phyloP scores from a whole-genome alignment of 2,888 invertebrate species.

The Mechanitis mazaeus region DNA sequence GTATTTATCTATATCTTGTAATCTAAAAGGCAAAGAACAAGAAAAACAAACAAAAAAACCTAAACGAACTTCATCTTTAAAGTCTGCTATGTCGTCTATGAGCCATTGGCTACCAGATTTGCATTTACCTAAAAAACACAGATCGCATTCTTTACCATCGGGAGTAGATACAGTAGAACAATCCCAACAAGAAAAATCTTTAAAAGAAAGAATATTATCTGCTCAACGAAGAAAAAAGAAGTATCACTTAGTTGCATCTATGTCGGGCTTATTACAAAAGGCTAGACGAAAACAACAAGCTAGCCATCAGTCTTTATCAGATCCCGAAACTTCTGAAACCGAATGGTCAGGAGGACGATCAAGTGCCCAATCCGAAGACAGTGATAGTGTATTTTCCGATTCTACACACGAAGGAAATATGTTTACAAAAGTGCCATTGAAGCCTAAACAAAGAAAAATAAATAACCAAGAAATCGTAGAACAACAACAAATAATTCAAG shows the following conservation, averaged over 20 bases:
- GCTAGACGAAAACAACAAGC: conserved; percentile 82
- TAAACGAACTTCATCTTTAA: conserved; percentile 83
- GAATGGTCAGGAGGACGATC: conserved; percentile 80
- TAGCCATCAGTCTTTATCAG: conserved; percentile 81
- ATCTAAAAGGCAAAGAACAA: conserved; percentile 72
- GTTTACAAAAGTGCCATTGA: conserved; percentile 79
- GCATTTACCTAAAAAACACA: conserved; percentile 84
- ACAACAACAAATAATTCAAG: conserved; percentile 69
- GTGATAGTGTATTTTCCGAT: conserved; percentile 84
- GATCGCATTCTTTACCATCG: conserved; percentile 89
- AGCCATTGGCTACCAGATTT: conserved; percentile 88
- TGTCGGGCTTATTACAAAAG: conserved; percentile 90
- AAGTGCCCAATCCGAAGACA: conserved; percentile 85
- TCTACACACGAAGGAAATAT: conserved; percentile 78
- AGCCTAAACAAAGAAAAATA: conserved; percentile 64
- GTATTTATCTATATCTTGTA: conserved; percentile 84
- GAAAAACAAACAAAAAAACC: conserved; percentile 81
- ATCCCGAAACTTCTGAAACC: conserved; percentile 85
- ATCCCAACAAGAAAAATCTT: conserved; percentile 65
- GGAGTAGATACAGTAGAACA: conserved; percentile 78
- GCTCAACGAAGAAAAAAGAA: conserved; percentile 83
- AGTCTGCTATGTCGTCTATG: conserved; percentile 88
- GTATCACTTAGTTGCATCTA: conserved; percentile 87
- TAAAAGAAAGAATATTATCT: conserved; percentile 67
- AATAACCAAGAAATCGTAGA: conserved; percentile 71